These are phyloP conservation scores for Siniperca scherzeri DNA, from an alignment of 2,797 vertebrate genomes.

Conservation along the genomic window DNA sequence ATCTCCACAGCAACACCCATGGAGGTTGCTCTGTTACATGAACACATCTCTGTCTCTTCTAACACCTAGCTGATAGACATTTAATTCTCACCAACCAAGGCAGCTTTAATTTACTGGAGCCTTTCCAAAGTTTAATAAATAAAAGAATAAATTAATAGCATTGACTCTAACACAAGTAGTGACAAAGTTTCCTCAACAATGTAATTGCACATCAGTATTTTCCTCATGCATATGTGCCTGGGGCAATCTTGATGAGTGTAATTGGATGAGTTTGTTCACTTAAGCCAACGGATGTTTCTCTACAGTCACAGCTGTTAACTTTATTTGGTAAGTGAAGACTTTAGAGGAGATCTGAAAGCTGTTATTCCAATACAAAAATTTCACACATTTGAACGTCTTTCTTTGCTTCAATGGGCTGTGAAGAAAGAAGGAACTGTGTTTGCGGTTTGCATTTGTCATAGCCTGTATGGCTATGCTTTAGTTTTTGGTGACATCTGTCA, in stretches of 20 bases:
- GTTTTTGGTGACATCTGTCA: conserved; percentile 41
- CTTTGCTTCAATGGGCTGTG: conserved; percentile 35
- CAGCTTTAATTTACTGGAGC: conserved; percentile 24
- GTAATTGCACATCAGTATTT: conserved; percentile 26
- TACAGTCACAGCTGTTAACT: conserved; percentile 60
- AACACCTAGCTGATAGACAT: conserved; percentile 7
- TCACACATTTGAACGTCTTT: conserved; percentile 25
- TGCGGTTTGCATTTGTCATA: conserved; percentile 29
- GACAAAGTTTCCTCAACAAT: conserved; percentile 40
- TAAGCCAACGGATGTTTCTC: conserved; percentile 64
- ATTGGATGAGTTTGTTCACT: conserved; percentile 57
- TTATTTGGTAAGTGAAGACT: conserved; percentile 44
- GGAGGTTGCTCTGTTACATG: conserved; percentile 39
- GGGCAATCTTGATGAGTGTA: conserved; percentile 44
- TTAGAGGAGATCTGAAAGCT: conserved; percentile 38
- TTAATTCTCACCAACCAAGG: conserved; percentile 14
- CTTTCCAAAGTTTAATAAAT: conserved; percentile 24
- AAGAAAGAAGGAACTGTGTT: conserved; percentile 19
- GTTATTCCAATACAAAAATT: conserved; percentile 15
- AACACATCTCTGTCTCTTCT: conserved; percentile 22
- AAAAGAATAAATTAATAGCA: conserved; percentile 20
- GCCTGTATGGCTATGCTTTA: conserved; percentile 9
- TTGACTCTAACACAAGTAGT: conserved; percentile 9
- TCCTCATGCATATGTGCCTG: conserved; percentile 24
- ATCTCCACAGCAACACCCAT: conserved; percentile 68